These are phyloP conservation scores for Papilio helenus DNA, from an alignment of 1,140 invertebrate genomes.

Conservation along the genomic window DNA sequence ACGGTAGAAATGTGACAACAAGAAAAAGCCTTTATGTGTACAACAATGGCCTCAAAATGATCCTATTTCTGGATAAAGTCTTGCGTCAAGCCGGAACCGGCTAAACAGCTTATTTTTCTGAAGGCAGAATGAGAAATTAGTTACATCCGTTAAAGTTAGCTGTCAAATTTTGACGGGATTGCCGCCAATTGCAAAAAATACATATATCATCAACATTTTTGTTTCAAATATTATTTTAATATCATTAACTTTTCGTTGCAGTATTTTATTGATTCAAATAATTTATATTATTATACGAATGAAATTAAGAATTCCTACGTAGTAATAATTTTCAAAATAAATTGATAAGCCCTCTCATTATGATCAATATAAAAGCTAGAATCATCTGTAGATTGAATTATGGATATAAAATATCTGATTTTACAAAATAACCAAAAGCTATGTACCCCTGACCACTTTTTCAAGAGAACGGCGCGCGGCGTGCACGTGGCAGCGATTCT, in stretches of 20 bases:
- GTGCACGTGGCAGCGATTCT: slow-evolving; percentile 36
- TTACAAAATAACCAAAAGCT: not conserved
- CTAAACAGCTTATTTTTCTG: slow-evolving; percentile 53
- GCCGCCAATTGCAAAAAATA: slow-evolving; percentile 49
- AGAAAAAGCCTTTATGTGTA: slow-evolving; percentile 50
- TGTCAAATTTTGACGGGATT: slow-evolving; percentile 52
- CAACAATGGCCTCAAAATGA: slow-evolving; percentile 49
- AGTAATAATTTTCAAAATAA: not conserved
- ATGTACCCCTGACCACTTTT: slow-evolving; percentile 15
- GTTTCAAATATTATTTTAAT: not conserved
- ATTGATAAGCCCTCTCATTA: not conserved
- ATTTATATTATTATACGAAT: not conserved
- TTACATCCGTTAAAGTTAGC: slow-evolving; percentile 52
- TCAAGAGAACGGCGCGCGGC: slow-evolving; percentile 24
- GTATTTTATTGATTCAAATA: slow-evolving; percentile 2
- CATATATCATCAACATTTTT: slow-evolving; percentile 47
- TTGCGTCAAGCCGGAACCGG: slow-evolving; percentile 55
- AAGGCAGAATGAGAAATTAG: slow-evolving; percentile 51
- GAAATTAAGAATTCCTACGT: not conserved
- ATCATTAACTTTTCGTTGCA: not conserved
- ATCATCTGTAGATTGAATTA: not conserved
- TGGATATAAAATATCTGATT: no score
- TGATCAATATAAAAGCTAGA: not conserved
- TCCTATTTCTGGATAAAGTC: slow-evolving; percentile 46
- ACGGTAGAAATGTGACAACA: slow-evolving; percentile 41